A percentile compares a stretch with the other conserved stretches of the same genome.
phyloP scores from a whole-genome alignment of 2,888 invertebrate genomes.

The Torymus tubicola region DNA sequence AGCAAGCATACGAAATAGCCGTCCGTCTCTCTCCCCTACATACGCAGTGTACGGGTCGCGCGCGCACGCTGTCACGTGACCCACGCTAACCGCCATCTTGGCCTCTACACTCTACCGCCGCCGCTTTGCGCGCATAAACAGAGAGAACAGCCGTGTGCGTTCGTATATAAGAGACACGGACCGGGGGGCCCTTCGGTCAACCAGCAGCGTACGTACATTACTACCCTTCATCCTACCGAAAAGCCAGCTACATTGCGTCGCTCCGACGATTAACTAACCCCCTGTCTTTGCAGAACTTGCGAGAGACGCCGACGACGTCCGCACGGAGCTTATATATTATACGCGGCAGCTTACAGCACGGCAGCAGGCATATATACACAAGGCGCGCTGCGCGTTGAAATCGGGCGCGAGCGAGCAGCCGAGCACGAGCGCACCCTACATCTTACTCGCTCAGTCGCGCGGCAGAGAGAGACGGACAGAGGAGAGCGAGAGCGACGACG shows the following conservation, averaged over 20 bases:
- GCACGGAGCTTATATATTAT: neutral
- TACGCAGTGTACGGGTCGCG: too few species aligned
- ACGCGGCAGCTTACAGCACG: neutral
- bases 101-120: slow-evolving; percentile 62
- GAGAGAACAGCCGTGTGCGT: slow-evolving; percentile 74
- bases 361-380: slow-evolving; percentile 55
- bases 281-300: slow-evolving; percentile 73
- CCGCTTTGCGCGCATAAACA: slow-evolving; percentile 77
- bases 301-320: slow-evolving; percentile 63
- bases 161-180: slow-evolving; percentile 71
- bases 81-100: slow-evolving; percentile 82
- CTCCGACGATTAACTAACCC: too few species aligned
- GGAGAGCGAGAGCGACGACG: too few species aligned
- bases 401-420: slow-evolving; percentile 60
- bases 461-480: neutral
- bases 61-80: slow-evolving; percentile 76
- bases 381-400: slow-evolving; percentile 58
- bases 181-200: slow-evolving; percentile 43
- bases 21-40: too few species aligned
- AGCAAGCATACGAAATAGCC: too few species aligned
- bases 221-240: too few species aligned
- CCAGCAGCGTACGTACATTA: too few species aligned
- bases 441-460: slow-evolving; percentile 24
- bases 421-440: slow-evolving; percentile 33
- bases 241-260: too few species aligned